phyloP scores from a whole-genome alignment of 2,113 vertebrate species.

The Zosterops borbonicus region DNA sequence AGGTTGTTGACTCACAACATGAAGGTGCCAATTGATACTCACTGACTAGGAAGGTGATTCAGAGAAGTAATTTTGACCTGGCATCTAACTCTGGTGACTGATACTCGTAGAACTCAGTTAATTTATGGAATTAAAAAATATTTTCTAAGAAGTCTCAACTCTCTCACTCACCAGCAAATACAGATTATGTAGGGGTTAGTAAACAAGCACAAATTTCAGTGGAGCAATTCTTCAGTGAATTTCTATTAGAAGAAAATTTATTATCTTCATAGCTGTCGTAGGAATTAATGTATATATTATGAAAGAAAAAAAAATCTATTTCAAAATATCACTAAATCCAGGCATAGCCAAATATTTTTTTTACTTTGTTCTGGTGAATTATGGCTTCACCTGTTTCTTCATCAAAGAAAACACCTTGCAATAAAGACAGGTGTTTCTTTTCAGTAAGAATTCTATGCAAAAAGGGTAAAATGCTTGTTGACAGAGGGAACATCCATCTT shows the following conservation, averaged over 20 bases:
- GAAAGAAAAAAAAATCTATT: not conserved
- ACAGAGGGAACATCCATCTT: not conserved
- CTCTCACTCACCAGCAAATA: not conserved
- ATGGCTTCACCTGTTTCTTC: not conserved
- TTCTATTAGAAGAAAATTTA: not conserved
- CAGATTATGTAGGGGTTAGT: not conserved
- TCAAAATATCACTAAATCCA: not conserved
- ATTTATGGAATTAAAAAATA: not conserved
- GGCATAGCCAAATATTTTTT: not conserved
- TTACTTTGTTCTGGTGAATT: not conserved
- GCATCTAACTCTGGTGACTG: not conserved
- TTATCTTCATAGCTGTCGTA: not conserved
- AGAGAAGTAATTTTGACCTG: constrained; percentile 22
- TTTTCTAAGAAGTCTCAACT: not conserved
- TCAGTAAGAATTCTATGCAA: not conserved
- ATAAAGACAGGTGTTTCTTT: not conserved
- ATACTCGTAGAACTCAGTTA: not conserved
- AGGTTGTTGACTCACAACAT: not conserved
- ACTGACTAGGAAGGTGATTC: not conserved
- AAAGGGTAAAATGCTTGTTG: not conserved
- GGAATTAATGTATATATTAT: not conserved
- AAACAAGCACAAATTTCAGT: not conserved
- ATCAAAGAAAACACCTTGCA: not conserved
- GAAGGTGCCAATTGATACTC: not conserved
- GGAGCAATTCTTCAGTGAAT: not conserved